Conservation (phyloP, 2,888 invertebrate genomes). For the Fabriciana adippe region DNA sequence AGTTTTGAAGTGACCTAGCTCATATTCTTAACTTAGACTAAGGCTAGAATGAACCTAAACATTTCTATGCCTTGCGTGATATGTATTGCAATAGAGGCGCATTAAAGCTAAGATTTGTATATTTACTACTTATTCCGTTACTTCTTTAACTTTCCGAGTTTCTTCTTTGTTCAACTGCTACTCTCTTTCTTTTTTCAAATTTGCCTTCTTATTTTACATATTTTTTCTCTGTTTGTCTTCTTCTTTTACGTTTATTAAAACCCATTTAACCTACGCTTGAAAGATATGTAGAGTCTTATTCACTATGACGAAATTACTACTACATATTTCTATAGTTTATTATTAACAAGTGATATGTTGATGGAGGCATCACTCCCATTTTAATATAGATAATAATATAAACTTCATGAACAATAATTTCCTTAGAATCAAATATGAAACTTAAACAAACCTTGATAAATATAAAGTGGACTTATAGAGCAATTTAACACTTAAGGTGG, state of each 20-base stretch:
- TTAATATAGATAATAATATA: slow-evolving; percentile 67
- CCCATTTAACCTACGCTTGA: slow-evolving; percentile 51
- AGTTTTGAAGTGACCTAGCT: slow-evolving; percentile 79
- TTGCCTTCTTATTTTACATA: slow-evolving; percentile 3
- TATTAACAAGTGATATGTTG: slow-evolving; percentile 82
- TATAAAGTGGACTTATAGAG: slow-evolving; percentile 65
- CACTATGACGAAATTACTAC: slow-evolving; percentile 72
- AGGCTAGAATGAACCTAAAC: slow-evolving; percentile 75
- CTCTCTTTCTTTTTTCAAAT: slow-evolving; percentile 4
- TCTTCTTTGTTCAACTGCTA: slow-evolving; percentile 8
- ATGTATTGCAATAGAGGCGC: slow-evolving; percentile 80
- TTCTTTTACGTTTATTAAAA: slow-evolving; percentile 13
- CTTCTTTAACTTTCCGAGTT: slow-evolving; percentile 22
- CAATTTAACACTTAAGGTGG: slow-evolving; percentile 76
- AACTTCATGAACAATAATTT: slow-evolving; percentile 59
- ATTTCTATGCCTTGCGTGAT: slow-evolving; percentile 80
- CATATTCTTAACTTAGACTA: slow-evolving; percentile 64
- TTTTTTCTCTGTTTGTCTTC: slow-evolving; percentile 19
- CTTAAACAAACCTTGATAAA: slow-evolving; percentile 55
- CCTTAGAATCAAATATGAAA: slow-evolving; percentile 56
- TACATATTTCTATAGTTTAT: slow-evolving; percentile 75
- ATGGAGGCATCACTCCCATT: slow-evolving; percentile 74
- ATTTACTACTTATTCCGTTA: slow-evolving; percentile 31
- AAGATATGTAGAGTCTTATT: slow-evolving; percentile 73
- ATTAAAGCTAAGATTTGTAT: slow-evolving; percentile 65